These are phyloP conservation scores for Papilio glaucus DNA, from an alignment of 1,140 invertebrate species.

Conservation along the genomic window DNA sequence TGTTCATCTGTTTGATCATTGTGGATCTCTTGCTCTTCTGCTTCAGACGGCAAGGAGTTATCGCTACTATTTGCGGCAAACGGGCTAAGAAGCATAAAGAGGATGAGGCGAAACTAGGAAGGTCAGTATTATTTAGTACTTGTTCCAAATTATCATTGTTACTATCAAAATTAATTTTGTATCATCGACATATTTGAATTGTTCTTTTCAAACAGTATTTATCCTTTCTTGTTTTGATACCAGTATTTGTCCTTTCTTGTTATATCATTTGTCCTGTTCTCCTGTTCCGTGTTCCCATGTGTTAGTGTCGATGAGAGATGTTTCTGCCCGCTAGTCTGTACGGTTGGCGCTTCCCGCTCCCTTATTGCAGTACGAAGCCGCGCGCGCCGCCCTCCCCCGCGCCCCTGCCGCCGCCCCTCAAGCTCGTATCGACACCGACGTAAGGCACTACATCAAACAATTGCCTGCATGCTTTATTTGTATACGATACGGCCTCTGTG, in stretches of 20 bases:
- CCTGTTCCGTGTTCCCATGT: constrained; percentile 47
- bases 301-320: constrained; percentile 82
- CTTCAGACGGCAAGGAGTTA: constrained; percentile 87
- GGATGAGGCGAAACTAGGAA: constrained; percentile 91
- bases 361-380: constrained; percentile 94
- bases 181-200: constrained; percentile 62
- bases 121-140: constrained; percentile 81
- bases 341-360: constrained; percentile 96
- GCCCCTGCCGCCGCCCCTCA: constrained; percentile 89
- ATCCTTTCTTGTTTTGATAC: constrained; percentile 42
- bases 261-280: constrained; percentile 38
- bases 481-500: constrained; percentile 64
- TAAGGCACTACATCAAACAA: constrained; percentile 78
- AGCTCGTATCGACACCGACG: constrained; percentile 87
- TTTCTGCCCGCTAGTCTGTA: constrained; percentile 91
- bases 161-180: constrained; percentile 44
- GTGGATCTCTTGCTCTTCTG: constrained; percentile 91
- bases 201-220: constrained; percentile 33
- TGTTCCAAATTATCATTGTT: neutral
- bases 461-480: constrained; percentile 79
- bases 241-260: constrained; percentile 46
- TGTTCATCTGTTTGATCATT: constrained; percentile 89
- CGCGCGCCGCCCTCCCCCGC: constrained; percentile 89
- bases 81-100: constrained; percentile 88
- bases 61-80: constrained; percentile 88